Base-by-base conservation (phyloP, 30 jellyfish, hydroid and myxozoan species). In the Aurelia coerulea region DNA sequence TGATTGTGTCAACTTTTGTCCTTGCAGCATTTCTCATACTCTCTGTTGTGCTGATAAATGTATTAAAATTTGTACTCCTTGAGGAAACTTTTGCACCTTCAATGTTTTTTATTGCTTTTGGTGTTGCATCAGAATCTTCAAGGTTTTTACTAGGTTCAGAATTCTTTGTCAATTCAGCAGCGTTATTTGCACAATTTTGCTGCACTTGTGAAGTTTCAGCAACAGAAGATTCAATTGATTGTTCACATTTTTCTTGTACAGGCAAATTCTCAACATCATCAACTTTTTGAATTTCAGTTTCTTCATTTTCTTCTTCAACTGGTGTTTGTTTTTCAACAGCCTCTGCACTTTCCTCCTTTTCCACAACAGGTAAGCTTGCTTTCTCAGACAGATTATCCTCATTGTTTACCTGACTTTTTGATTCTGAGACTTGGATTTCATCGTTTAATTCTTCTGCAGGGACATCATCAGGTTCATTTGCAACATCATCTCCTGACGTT, bases 11-110 rank as follows among this genome's bases (percentile, higher is more conserved):
- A 14, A 84, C 93, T 54, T 73, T 84, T 42, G 85, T 71, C 74
- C 81, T 63, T 19, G 93, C 93, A 32, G 93, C 93, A 84, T 65
- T 84, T 77, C 74, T 73, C 93, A 71, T 84, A 73, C 87, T 84
- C 10, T 84, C 87, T 12, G 87, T 84, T 9, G 93, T 71, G 65
- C 87, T 84, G 75, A 74, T 73, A 66, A 84, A 71, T 16, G 92
- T 29, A 39, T 66, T 72, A 53, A 10, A 35, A 13, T 6, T 1
- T 46, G 41, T 56, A 51, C 18, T 46, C 17, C 13, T 46, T 15
- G 29, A 10, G n/a, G 18, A 13, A 1, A 53, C 72, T 49, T 71
- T 31, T 11, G 32, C 17, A 72, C 82, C 66, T 73, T 59, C 79
- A 46, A 16, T 62, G 7, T 53, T 50, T 49, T 73, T 70, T 8